phyloP scores from a whole-genome alignment of 2,797 vertebrate genomes.

The Cheirogaleus major region DNA sequence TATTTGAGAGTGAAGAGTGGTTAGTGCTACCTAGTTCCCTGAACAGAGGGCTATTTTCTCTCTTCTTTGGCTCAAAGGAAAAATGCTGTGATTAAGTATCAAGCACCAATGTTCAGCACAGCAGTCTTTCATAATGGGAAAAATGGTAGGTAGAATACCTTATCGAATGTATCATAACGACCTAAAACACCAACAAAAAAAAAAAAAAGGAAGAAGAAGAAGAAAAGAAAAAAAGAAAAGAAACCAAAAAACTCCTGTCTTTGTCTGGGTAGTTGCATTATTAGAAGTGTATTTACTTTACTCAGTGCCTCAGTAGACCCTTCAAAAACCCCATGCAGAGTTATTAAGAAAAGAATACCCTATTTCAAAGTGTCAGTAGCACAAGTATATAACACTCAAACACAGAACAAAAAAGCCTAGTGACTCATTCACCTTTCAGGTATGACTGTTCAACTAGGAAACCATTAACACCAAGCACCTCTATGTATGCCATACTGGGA shows the following conservation, averaged over 20 bases:
- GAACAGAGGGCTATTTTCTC: constrained; percentile 55
- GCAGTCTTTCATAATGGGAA: constrained; percentile 56
- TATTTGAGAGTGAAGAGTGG: constrained; percentile 27
- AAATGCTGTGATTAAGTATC: constrained; percentile 57
- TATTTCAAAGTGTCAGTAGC: constrained; percentile 63
- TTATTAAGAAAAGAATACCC: constrained; percentile 44
- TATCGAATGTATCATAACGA: constrained; percentile 52
- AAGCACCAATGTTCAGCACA: constrained; percentile 40
- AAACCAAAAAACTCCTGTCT: background rate
- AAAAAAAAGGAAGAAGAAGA: background rate
- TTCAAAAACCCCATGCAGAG: constrained; percentile 42
- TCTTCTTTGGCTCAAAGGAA: constrained; percentile 58
- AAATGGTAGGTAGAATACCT: constrained; percentile 48
- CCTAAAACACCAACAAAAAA: background rate
- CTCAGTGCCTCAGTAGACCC: background rate
- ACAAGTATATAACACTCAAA: constrained; percentile 52
- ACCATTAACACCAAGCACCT: constrained; percentile 56
- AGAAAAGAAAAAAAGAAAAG: background rate
- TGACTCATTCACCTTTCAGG: constrained; percentile 67
- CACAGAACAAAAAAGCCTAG: constrained; percentile 39
- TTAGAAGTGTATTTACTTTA: constrained; percentile 54
- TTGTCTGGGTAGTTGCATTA: constrained; percentile 24
- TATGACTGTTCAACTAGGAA: constrained; percentile 59
- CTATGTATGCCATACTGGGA: background rate
- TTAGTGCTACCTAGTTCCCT: constrained; percentile 29